Base-by-base conservation (phyloP, 1,140 invertebrate genomes). In the Atopsyche davidsoni region DNA sequence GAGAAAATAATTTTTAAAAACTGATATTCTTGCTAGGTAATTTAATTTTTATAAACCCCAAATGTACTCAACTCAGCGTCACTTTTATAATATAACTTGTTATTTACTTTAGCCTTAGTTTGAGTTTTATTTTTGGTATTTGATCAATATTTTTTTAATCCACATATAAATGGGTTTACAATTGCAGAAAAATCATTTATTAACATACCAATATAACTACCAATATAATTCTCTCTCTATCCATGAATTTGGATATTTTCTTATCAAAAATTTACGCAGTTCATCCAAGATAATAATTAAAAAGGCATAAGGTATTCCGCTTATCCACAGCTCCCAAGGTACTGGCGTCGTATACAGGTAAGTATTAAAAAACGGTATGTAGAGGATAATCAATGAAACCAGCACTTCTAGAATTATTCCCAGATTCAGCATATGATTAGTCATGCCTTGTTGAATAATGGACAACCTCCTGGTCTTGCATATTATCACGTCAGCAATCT, bases 151-250 rank as follows among this genome's bases (percentile, higher is more conserved):
- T n/a, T n/a, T n/a, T n/a, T n/a, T n/a, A n/a, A n/a, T n/a, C n/a
- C n/a, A n/a, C n/a, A n/a, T n/a, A n/a, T n/a, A n/a, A n/a, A n/a
- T n/a, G n/a, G n/a, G n/a, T n/a, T n/a, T n/a, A n/a, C n/a, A n/a
- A n/a, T n/a, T n/a, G n/a, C n/a, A n/a, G n/a, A n/a, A n/a, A n/a
- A n/a, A n/a, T n/a, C n/a, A n/a, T n/a, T n/a, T n/a, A n/a, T n/a
- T n/a, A n/a, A n/a, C n/a, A n/a, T 7, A n/a, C 14, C 6, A 36
- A 4, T 9, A 36, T 16, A 44, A 34, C 60, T 74, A 89, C 67
- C 87, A 90, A 64, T 90, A 89, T 24, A 86, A 89, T 70, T 92
- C 87, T 52, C 73, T 64, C 61, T 89, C 86, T 14, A 89, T 75
- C 82, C 85, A 91, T 50, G 85, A 82, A 17, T 80, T 83, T 17